Evolutionary conservation across 2,888 invertebrate genomes (phyloP), one percentile per base, ranked within the genome.

Genomic region (Plagiodera versicolora): DNA sequence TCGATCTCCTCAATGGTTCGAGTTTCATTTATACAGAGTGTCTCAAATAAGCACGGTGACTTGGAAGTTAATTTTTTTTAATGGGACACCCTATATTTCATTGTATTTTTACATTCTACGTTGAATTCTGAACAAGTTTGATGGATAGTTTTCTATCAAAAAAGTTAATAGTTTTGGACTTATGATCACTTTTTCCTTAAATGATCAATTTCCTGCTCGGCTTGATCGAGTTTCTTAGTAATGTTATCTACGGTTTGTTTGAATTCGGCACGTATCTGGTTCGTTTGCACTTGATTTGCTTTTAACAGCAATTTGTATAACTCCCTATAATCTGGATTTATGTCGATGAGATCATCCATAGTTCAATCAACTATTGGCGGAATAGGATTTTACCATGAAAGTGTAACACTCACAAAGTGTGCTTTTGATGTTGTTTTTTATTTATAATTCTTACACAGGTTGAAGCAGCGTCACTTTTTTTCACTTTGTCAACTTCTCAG

Each of bases 241-340:
- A 28, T 49, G 49, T 28, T 49, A 8, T 24, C 49, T n/a, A 49
- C 49, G 28, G 49, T 49, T 49, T 49, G 49, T 49, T 49, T 49
- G 49, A 49, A 49, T 49, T 49, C 49, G 49, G 49, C 28, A 49
- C 28, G 49, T 49, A 49, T 28, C 28, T 49, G 49, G 49, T 49
- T 49, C 6, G 49, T 49, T 49, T 49, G 28, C 49, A 49, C 49
- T 49, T 49, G 28, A 49, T 49, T 49, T 49, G 28, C 19, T 48
- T 48, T 19, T 19, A 48, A 10, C 48, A 48, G n/a, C n/a, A n/a
- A n/a, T n/a, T n/a, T n/a, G n/a, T n/a, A n/a, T n/a, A n/a, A 20
- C 18, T 48, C 48, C 48, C 48, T 48, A 48, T 48, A 20, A 48
- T 48, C 48, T 48, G 48, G 48, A 48, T 48, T 48, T 19, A 48